Conservation (phyloP, 2,888 invertebrate genomes). For the Latheticus oryzae region DNA sequence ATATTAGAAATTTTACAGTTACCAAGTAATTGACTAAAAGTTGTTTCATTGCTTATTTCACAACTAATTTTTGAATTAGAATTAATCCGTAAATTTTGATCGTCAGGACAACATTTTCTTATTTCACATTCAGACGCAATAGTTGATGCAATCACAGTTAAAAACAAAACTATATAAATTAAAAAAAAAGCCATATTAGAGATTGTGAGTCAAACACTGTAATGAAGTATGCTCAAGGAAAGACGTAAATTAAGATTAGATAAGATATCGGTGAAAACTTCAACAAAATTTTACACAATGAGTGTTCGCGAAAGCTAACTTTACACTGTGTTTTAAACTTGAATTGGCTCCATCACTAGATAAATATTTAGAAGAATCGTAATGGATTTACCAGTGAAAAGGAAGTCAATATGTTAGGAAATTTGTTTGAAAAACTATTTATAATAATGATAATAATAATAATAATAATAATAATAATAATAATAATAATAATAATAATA, state of each 20-base stretch:
- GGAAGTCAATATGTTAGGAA: background rate
- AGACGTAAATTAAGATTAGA: constrained; percentile 22
- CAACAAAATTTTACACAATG: no score
- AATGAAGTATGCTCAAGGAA: no score
- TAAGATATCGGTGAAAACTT: constrained; percentile 11
- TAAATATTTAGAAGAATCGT: constrained; percentile 23
- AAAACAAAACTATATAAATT: constrained; percentile 3
- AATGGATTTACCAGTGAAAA: constrained; percentile 9
- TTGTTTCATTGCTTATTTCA: background rate
- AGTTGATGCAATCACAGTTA: constrained; percentile 1
- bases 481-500: no score
- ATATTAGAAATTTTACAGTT: constrained; percentile 20
- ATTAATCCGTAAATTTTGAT: no score
- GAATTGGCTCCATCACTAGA: constrained; percentile 8
- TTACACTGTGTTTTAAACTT: no score
- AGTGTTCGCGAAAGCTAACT: constrained; percentile 12
- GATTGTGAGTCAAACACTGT: no score
- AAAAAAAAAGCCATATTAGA: constrained; percentile 13
- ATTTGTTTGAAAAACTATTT: background rate
- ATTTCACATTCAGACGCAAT: constrained; percentile 30
- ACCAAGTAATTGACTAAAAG: background rate
- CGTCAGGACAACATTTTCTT: constrained; percentile 47
- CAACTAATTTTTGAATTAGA: no score
- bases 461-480: no score
- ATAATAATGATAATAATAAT: background rate